Evolutionary conservation across 2,888 invertebrate species (phyloP).

Genomic region (Acrobeloides nanus): DNA sequence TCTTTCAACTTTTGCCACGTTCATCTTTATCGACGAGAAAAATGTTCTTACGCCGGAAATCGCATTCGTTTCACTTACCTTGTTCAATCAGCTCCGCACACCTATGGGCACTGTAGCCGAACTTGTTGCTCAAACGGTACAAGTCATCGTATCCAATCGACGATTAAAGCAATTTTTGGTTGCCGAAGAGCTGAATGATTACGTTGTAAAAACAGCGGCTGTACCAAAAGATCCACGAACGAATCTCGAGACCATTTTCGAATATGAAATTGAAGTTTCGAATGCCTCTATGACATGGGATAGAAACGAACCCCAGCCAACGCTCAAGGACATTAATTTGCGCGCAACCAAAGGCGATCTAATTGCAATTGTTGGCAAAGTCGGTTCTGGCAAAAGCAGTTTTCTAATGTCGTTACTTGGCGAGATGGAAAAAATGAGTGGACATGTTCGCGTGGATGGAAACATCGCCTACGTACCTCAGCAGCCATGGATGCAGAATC

Average conservation of each 20-base stretch:
- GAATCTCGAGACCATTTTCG: too few relatives aligned
- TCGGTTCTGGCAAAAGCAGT: slow-evolving; percentile 46
- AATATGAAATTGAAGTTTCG: slow-evolving; percentile 33
- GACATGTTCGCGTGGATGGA: slow-evolving; percentile 55
- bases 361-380: slow-evolving; percentile 48
- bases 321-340: slow-evolving; percentile 63
- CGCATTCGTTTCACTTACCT: slow-evolving; percentile 90
- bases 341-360: slow-evolving; percentile 42
- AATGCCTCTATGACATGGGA: slow-evolving; percentile 43
- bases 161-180: slow-evolving; percentile 47
- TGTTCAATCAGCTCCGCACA: slow-evolving; percentile 93
- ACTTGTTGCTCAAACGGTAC: slow-evolving; percentile 50
- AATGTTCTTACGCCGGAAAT: slow-evolving; percentile 60
- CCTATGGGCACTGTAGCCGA: slow-evolving; percentile 80
- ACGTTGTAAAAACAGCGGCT: slow-evolving; percentile 20
- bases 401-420: slow-evolving; percentile 67
- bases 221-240: too few relatives aligned
- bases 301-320: slow-evolving; percentile 18
- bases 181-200: slow-evolving; percentile 25
- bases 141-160: slow-evolving; percentile 45
- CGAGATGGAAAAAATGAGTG: slow-evolving; percentile 62
- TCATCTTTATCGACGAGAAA: slow-evolving; percentile 36
- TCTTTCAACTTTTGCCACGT: slow-evolving; percentile 50
- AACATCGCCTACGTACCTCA: slow-evolving; percentile 78
- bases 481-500: slow-evolving; percentile 97